Evolutionary conservation across 2,113 vertebrate genomes (phyloP).

Genomic region (Gnathonemus longibarbis): DNA sequence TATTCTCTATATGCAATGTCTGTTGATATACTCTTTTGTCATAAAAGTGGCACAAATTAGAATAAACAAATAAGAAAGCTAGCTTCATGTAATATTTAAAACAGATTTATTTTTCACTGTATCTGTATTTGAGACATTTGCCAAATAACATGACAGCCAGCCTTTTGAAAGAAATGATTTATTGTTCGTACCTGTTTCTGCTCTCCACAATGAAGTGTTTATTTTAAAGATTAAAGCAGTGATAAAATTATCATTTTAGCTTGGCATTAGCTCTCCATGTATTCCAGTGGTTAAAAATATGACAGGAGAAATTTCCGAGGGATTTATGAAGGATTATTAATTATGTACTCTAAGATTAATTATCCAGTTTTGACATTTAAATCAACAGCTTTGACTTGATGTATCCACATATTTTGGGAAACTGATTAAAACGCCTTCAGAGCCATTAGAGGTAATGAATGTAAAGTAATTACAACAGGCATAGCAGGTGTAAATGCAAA

Average conservation of each 20-base stretch:
- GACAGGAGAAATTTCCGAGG: conserved; percentile 6
- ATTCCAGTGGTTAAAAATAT: conserved; percentile 2
- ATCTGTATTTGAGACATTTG: background rate
- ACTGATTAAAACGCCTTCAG: conserved; percentile 20
- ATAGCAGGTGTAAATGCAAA: conserved; percentile 10
- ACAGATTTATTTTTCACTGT: background rate
- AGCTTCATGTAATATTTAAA: background rate
- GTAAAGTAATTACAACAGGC: conserved; percentile 8
- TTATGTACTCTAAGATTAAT: conserved; percentile 17
- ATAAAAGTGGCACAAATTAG: background rate
- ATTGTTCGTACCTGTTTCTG: background rate
- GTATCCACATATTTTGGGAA: conserved; percentile 18
- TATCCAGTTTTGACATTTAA: conserved; percentile 16
- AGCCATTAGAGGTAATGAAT: conserved; percentile 19
- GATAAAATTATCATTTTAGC: conserved; percentile 3
- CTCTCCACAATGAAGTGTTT: background rate
- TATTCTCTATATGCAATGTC: background rate
- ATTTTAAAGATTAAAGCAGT: background rate
- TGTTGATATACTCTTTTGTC: background rate
- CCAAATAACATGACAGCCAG: background rate
- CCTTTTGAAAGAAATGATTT: background rate
- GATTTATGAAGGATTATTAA: conserved; percentile 18
- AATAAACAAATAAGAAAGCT: background rate
- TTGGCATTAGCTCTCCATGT: background rate
- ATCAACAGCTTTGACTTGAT: conserved; percentile 18